These are phyloP conservation scores for Suricata suricatta DNA, from an alignment of 2,113 vertebrate genomes.

Conservation along the genomic window DNA sequence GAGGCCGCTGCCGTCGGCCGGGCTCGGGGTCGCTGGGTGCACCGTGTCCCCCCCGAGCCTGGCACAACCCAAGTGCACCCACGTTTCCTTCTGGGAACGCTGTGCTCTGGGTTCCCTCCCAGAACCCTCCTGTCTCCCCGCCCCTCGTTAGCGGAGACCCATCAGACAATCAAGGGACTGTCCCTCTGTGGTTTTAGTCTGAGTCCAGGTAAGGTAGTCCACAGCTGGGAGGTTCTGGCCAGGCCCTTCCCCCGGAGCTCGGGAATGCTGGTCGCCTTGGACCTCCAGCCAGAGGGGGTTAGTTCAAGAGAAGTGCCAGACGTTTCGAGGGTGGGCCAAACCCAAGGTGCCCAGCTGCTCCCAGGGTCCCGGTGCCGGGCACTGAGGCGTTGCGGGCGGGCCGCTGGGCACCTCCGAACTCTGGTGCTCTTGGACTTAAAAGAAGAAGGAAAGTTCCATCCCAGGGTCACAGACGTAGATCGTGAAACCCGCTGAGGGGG, in stretches of 20 bases:
- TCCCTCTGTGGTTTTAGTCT: neutral
- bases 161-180: neutral
- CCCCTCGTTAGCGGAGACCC: neutral
- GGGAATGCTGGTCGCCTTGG: neutral
- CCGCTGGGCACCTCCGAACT: neutral
- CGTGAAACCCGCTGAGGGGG: accelerated
- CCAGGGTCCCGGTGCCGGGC: neutral
- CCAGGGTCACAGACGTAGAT: neutral
- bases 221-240: neutral
- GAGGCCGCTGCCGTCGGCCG: neutral
- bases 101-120: neutral
- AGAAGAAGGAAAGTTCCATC: neutral
- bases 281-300: neutral
- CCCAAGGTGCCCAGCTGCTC: neutral
- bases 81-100: neutral
- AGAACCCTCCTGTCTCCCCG: neutral
- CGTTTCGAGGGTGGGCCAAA: neutral
- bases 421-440: neutral
- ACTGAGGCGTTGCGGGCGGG: neutral
- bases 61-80: too few species aligned
- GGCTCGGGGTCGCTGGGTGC: neutral
- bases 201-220: neutral
- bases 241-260: neutral
- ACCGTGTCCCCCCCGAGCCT: accelerated
- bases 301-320: neutral